These are phyloP conservation scores for Caranx ignobilis DNA, from an alignment of 2,113 vertebrate genomes.

Conservation along the genomic window DNA sequence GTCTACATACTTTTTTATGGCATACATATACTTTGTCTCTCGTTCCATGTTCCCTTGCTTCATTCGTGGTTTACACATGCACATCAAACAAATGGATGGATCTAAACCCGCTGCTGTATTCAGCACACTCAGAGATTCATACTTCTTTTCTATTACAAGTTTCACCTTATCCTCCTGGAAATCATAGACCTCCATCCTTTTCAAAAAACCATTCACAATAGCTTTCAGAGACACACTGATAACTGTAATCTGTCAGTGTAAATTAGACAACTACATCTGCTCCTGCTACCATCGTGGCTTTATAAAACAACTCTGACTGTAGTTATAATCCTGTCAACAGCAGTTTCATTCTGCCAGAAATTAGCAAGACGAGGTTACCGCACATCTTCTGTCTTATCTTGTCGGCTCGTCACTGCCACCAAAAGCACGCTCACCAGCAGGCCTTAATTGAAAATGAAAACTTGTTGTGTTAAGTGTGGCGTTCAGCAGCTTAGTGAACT, in stretches of 20 bases:
- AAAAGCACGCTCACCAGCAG: constrained; percentile 2
- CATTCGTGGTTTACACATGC: background rate
- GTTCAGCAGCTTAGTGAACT: constrained; percentile 39
- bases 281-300: constrained; percentile 22
- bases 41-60: no score
- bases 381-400: constrained; percentile 9
- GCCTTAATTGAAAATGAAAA: constrained; percentile 22
- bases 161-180: background rate
- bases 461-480: constrained; percentile 21
- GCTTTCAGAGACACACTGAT: constrained; percentile 31
- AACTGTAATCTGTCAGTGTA: constrained; percentile 54
- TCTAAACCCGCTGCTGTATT: background rate
- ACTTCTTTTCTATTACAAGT: background rate
- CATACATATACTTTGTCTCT: no score
- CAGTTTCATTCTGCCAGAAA: constrained; percentile 32
- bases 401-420: background rate
- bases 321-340: constrained; percentile 46
- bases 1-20: background rate
- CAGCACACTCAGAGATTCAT: background rate
- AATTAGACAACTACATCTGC: constrained; percentile 46
- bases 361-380: constrained; percentile 1
- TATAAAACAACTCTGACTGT: constrained; percentile 37
- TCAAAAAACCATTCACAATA: constrained; percentile 30
- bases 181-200: background rate
- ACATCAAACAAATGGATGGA: background rate